Percentiles rank a stretch among this genome's conserved stretches.
These are phyloP conservation scores for Cavia aperea DNA, from an alignment of 2,113 vertebrate species.

Conservation along the genomic window DNA sequence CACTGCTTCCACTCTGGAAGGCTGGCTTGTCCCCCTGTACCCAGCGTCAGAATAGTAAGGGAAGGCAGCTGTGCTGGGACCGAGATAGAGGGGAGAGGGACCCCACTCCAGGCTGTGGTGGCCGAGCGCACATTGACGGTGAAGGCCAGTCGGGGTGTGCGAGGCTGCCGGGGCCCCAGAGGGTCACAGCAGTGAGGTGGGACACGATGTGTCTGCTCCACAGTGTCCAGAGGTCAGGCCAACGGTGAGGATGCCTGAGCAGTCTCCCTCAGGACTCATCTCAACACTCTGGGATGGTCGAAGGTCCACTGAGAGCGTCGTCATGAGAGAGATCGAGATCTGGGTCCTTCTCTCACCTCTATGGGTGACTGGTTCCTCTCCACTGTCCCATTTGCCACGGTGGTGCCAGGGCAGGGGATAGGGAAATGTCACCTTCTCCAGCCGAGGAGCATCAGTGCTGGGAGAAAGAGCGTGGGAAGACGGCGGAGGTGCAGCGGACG, in stretches of 20 bases:
- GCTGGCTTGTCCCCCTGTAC: not conserved
- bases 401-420: not conserved
- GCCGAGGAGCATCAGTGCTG: not conserved
- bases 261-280: not conserved
- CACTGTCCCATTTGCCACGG: not conserved
- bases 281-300: not conserved
- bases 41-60: not conserved
- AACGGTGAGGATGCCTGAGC: not conserved
- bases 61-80: not conserved
- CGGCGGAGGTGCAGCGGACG: not conserved
- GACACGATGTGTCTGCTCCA: not conserved
- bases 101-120: not conserved
- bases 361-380: not conserved
- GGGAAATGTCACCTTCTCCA: not conserved
- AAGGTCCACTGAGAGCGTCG: not conserved
- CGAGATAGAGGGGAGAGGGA: not conserved
- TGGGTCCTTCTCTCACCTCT: not conserved
- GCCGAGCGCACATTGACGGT: not conserved
- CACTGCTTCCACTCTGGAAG: no score
- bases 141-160: not conserved
- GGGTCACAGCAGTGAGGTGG: not conserved
- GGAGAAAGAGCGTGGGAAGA: not conserved
- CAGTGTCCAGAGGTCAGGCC: not conserved
- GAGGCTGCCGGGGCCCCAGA: not conserved
- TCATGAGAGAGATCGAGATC: not conserved